Conservation (phyloP, 2,888 invertebrate genomes). For the Drosophila borealis region DNA sequence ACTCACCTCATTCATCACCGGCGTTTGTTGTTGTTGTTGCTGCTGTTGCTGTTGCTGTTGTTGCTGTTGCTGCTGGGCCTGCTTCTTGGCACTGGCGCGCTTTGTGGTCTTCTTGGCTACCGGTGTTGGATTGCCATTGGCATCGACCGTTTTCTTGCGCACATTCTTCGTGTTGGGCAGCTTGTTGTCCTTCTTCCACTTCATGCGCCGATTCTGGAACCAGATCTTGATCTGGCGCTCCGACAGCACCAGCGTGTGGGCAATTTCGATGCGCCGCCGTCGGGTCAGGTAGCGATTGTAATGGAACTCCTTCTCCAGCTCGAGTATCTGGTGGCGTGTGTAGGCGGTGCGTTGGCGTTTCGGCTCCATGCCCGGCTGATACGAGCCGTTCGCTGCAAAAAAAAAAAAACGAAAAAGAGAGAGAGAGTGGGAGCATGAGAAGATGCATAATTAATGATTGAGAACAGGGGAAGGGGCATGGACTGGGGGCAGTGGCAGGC, state of each 20-base stretch:
- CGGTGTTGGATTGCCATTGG: conserved; percentile 84
- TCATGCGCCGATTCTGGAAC: conserved; percentile 94
- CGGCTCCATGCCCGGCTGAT: conserved; percentile 96
- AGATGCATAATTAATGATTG: conserved; percentile 64
- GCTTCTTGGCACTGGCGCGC: conserved; percentile 81
- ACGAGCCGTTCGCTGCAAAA: conserved; percentile 93
- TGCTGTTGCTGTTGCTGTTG: conserved; percentile 63
- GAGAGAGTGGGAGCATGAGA: conserved; percentile 38
- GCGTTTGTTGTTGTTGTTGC: conserved; percentile 69
- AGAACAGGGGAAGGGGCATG: conserved; percentile 16
- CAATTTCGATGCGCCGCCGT: conserved; percentile 97
- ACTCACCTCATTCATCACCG: conserved; percentile 85
- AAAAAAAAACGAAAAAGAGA: conserved; percentile 9
- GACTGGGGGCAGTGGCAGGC: conserved; percentile 13
- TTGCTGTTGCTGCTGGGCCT: conserved; percentile 70
- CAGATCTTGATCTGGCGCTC: conserved; percentile 96
- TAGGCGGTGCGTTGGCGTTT: conserved; percentile 98
- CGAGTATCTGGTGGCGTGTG: conserved; percentile 98
- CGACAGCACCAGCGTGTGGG: conserved; percentile 96
- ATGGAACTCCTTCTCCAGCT: conserved; percentile 98
- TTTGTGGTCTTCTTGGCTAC: conserved; percentile 84
- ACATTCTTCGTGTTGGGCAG: conserved; percentile 88
- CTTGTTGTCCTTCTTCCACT: conserved; percentile 92
- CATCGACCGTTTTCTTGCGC: conserved; percentile 87
- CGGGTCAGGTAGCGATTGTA: conserved; percentile 98